Conservation (phyloP, 2,113 vertebrate species). For the Carassius auratus region DNA sequence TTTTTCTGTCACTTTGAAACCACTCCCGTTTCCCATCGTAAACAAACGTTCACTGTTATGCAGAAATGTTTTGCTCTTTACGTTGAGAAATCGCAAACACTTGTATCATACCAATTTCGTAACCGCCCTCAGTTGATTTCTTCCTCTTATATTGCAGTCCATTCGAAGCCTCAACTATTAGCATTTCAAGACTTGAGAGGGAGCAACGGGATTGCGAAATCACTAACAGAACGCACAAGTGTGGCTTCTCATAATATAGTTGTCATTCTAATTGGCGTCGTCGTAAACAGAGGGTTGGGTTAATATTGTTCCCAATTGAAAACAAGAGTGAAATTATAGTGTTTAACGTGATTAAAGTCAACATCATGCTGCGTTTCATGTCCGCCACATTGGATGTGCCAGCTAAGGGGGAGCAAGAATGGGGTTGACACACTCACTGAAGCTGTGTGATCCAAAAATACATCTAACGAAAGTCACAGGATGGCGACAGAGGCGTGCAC, state of each 20-base stretch:
- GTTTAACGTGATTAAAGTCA: slow-evolving; percentile 41
- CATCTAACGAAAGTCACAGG: slow-evolving; percentile 68
- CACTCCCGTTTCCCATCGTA: slow-evolving; percentile 56
- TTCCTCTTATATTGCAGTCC: not conserved
- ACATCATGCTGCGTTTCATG: slow-evolving; percentile 10
- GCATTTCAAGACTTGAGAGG: not conserved
- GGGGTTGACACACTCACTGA: slow-evolving; percentile 37
- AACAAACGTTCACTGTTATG: slow-evolving; percentile 64
- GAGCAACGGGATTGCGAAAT: not conserved
- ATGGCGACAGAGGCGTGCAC: slow-evolving; percentile 53
- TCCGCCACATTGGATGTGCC: slow-evolving; percentile 31
- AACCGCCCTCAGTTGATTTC: not conserved
- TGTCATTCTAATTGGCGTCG: slow-evolving; percentile 24
- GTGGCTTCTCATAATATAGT: slow-evolving; percentile 7
- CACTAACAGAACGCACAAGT: not conserved
- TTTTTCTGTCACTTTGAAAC: slow-evolving; percentile 69
- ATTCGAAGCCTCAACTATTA: not conserved
- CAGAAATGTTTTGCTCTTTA: not conserved
- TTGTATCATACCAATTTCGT: too few relatives aligned
- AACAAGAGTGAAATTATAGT: slow-evolving; percentile 24
- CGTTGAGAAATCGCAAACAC: not conserved
- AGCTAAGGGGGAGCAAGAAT: slow-evolving; percentile 35
- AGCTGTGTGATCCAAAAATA: slow-evolving; percentile 73
- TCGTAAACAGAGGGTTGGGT: slow-evolving; percentile 38
- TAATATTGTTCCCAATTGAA: slow-evolving; percentile 22